Evolutionary conservation across 1,140 invertebrate genomes (phyloP), one percentile per base, ranked within the genome.

Genomic region (Kradibia gibbosae): DNA sequence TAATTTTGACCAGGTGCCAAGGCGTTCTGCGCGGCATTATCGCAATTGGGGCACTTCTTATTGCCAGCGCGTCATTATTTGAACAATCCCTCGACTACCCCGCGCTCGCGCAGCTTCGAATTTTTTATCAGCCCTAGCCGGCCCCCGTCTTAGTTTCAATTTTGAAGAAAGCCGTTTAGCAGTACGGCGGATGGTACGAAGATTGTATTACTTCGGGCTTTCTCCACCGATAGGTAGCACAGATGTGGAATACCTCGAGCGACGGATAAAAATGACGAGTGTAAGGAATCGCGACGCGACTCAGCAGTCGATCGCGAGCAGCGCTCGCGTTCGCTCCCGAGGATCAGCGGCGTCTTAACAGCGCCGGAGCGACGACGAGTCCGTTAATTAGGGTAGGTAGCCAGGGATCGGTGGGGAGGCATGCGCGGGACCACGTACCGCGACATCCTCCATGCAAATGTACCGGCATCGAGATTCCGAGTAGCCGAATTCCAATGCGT

Each of bases 361-460:
- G 22, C 15, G 15, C 15, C 50, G 50, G 15, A 53, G 15, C 50
- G 4, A 20, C 50, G 13, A 13, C 42, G 60, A 17, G 0, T 1
- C 28, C 34, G 20, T 67, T 78, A 84, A 84, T 84, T 81, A 81
- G 70, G 31, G 60, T 62, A 55, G 71, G 28, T 60, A n/a, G 73
- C 75, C 77, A 73, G 71, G 50, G 45, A 48, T 48, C 17, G 80
- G 17, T 8, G 73, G n/a, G 50, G 3, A n/a, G 53, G 70, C 72
- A 48, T 48, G 72, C 72, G 70, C 39, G 36, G 25, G 1, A 0
- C 34, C 7, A 4, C 62, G 36, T 39, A 39, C 3, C 15, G 5
- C 53, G 39, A 65, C 39, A 36, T 10, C 25, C 39, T 28, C 2
- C 42, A 70, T 78, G 76, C 62, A 77, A 77, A 77, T 77, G 22